Conservation (phyloP, 2,888 invertebrate genomes). For the Sesia apiformis region DNA sequence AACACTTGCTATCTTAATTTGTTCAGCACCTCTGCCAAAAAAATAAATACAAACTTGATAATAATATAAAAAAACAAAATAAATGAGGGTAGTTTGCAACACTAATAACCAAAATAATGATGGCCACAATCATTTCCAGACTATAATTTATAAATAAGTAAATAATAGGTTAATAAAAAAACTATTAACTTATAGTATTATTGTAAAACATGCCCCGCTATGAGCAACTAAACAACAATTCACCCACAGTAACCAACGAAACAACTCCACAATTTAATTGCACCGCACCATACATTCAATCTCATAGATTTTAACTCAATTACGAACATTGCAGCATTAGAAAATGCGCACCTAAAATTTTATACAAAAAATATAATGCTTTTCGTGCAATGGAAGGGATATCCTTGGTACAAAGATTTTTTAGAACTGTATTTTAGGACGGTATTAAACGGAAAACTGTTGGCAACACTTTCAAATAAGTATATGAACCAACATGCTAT, state of each 20-base stretch:
- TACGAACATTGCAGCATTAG: slow-evolving; percentile 15
- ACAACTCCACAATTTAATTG: slow-evolving; percentile 19
- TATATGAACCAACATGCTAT: no score
- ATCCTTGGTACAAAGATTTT: no score
- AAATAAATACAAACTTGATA: slow-evolving; percentile 1
- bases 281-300: slow-evolving; percentile 36
- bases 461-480: no score
- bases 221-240: no score
- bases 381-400: no score
- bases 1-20: neutral
- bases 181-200: no score
- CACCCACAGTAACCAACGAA: neutral
- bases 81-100: slow-evolving; percentile 3
- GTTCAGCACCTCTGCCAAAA: slow-evolving; percentile 39
- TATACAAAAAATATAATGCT: neutral
- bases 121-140: slow-evolving; percentile 34
- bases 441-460: no score
- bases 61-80: slow-evolving; percentile 26
- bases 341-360: neutral
- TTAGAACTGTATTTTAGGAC: no score
- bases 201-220: no score
- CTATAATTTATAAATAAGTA: no score
- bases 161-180: no score
- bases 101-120: slow-evolving; percentile 6
- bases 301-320: slow-evolving; percentile 26